Base-by-base conservation (phyloP, 2,113 vertebrate genomes). In the Helogale parvula region DNA sequence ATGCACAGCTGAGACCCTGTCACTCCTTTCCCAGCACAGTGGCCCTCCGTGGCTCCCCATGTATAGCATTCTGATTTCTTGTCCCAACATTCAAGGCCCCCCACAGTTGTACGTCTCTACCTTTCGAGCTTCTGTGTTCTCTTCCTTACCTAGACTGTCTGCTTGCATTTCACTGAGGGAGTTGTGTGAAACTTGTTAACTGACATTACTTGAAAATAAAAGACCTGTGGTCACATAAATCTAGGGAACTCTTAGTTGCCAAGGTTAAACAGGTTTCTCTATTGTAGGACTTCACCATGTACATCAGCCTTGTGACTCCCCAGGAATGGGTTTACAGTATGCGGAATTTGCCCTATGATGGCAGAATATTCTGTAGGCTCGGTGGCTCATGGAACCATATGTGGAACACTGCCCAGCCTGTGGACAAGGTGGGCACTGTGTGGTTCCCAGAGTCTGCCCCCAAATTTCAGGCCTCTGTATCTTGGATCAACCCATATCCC, bases 141-240 rank as follows among this genome's bases (percentile, higher is more conserved):
- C 27, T 74, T 50, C 17, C 27, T 41, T 63, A 1, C 57, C n/a
- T 52, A 47, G 33, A 69, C 29, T 76, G 35, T 81, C 95, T 76
- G 45, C 82, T n/a, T 21, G 68, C 60, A 6, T 82, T 54, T 86
- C 41, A 76, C 91, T 27, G 17, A 10, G 66, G 79, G 45, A 63
- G 65, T 57, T 38, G 29, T 47, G 12, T 65, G 88, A 71, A 86
- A 81, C 12, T 31, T 80, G 33, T 47, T 57, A 71, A 93, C 91
- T 91, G 82, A 60, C 52, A 54, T 68, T 74, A 50, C 69, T 96
- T 91, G 71, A 79, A 93, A 76, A 77, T 88, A 69, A 81, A 71
- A 50, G 90, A 11, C 88, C 72, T 54, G 71, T 65, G 82, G 77
- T 80, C 77, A 60, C 6, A 74, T 74, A 90, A 68, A 93, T 74